A percentile compares a stretch with the other conserved stretches of the same genome.
Conservation (phyloP, 1,140 invertebrate genomes). For the Drosophila arawakana region DNA sequence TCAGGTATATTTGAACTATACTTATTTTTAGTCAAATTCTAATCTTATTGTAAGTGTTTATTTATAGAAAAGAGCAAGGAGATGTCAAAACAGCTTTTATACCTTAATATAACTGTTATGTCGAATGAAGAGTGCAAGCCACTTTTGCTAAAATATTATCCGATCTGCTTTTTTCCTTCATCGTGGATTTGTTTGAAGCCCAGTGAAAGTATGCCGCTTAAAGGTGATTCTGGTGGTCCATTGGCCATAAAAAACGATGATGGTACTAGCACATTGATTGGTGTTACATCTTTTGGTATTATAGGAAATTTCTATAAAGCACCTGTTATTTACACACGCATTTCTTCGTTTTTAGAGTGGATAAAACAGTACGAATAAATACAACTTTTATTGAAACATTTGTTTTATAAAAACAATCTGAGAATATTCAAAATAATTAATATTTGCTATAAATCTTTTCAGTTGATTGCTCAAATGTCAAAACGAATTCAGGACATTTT, state of each 20-base stretch:
- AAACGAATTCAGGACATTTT: background rate
- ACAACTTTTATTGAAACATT: too few relatives aligned
- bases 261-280: background rate
- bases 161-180: background rate
- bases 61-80: too few relatives aligned
- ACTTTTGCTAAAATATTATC: background rate
- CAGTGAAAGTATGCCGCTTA: background rate
- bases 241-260: constrained; percentile 1
- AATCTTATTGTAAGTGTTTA: background rate
- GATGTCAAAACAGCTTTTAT: background rate
- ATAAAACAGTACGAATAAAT: constrained; percentile 5
- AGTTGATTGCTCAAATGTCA: background rate
- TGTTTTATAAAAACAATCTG: too few relatives aligned
- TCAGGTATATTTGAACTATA: background rate
- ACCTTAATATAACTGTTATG: background rate
- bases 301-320: accelerated
- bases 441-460: too few relatives aligned
- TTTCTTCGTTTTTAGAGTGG: constrained; percentile 22
- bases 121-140: constrained; percentile 5
- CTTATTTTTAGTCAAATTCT: background rate
- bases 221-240: constrained; percentile 14
- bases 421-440: background rate
- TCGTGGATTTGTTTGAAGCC: background rate
- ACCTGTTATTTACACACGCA: background rate
- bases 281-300: background rate